Base-by-base conservation (phyloP, 1,140 invertebrate genomes). In the Leptinotarsa lineolata region DNA sequence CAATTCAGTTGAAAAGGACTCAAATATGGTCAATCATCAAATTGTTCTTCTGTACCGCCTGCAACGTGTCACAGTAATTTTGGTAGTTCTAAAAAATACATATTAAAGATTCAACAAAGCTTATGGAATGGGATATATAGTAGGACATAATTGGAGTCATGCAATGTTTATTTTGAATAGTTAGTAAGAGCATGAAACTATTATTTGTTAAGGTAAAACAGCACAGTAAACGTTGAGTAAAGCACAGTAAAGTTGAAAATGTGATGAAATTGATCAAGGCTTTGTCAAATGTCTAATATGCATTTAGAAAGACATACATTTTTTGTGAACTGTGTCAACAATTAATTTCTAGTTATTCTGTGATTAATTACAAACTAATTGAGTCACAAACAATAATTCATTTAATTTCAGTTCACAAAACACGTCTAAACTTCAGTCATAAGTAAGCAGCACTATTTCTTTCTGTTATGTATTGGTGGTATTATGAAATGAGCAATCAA, bases 51-150 rank as follows among this genome's bases (percentile, higher is more conserved):
- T 65, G n/a, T 65, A 21, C 15, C 63, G 6, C 48, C 48, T 16
- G 48, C 48, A 18, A 54, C 6, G 16, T 65, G 24, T 16, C 30
- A 65, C 30, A 39, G 63, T 65, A 65, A 65, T 65, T 65, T 65
- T 65, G 63, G 21, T 65, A 65, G 30, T 65, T 65, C 63, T 4
- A 22, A 65, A 54, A 54, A 54, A 54, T 54, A 54, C 48, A 54
- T 16, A 54, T 54, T 54, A 16, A 16, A 54, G n/a, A 54, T 54
- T 54, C 15, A 54, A 54, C n/a, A 54, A 54, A 54, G 48, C n/a
- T 18, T 5, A 54, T 54, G n/a, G 13, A 18, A 54, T 54, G 16
- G n/a, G 6, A 54, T 54, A 13, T n/a, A 54, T 0, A 54, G 1
- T 15, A n/a, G 15, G 48, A 54, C 48, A 54, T 2, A 39, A n/a